Evolutionary conservation across 92 coral and sea anemone genomes (phyloP).

Genomic region (Meandrina meandrites): DNA sequence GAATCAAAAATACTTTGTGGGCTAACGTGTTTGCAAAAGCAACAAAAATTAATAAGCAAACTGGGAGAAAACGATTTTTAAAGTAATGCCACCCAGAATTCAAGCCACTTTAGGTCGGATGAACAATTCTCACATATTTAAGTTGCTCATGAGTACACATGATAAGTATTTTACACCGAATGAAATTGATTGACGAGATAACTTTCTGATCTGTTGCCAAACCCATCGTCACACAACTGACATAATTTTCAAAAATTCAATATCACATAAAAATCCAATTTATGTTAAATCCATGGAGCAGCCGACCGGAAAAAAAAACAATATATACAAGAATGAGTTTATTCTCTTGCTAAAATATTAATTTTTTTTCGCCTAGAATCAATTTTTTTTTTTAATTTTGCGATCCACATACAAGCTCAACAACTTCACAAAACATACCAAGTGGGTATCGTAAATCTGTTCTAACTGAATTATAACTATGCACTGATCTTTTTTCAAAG

Average conservation of each 20-base stretch:
- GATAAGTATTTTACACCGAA: background rate
- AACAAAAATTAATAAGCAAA: background rate
- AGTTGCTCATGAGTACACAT: background rate
- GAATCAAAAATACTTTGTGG: background rate
- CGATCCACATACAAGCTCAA: background rate
- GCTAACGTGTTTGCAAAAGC: background rate
- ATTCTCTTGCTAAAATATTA: background rate
- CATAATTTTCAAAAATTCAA: background rate
- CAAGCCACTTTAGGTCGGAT: background rate
- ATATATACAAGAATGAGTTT: background rate
- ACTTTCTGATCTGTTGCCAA: background rate
- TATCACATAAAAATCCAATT: background rate
- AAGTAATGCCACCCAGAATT: background rate
- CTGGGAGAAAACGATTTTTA: background rate
- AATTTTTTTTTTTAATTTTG: background rate
- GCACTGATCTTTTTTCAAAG: conserved; percentile 5
- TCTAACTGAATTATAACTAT: background rate
- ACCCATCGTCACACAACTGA: background rate
- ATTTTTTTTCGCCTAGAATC: background rate
- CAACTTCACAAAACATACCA: background rate
- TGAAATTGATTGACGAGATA: background rate
- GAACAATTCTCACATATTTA: background rate
- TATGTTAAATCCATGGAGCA: background rate
- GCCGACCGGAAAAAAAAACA: conserved; percentile 9
- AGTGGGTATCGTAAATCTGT: too few relatives aligned